phyloP scores from a whole-genome alignment of 1,140 invertebrate species.

The Stegodyphus dumicola region DNA sequence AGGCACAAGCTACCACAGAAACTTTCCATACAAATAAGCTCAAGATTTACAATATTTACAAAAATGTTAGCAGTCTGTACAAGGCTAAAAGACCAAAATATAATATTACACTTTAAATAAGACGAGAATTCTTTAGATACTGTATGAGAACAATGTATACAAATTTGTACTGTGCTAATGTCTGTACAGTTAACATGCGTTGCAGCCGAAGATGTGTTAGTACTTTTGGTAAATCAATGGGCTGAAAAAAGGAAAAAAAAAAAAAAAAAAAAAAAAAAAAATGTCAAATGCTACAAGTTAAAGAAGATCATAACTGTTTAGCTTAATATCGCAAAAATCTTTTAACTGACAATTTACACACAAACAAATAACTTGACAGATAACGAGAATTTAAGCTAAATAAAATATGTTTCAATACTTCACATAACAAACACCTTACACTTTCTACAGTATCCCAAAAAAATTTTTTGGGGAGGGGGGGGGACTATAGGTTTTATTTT shows the following conservation, averaged over 20 bases:
- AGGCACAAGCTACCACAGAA: not conserved
- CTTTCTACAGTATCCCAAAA: too few relatives aligned
- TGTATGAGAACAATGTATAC: conserved; percentile 86
- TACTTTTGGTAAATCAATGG: conserved; percentile 81
- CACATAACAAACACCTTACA: too few relatives aligned
- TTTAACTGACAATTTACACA: too few relatives aligned
- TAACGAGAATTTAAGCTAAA: too few relatives aligned
- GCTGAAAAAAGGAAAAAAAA: conserved; percentile 69
- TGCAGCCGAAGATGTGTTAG: conserved; percentile 82
- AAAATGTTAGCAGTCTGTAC: not conserved
- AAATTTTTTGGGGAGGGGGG: too few relatives aligned
- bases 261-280: not conserved
- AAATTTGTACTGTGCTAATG: conserved; percentile 88
- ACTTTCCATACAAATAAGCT: conserved; percentile 5
- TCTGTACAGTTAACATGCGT: conserved; percentile 86
- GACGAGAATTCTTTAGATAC: conserved; percentile 85
- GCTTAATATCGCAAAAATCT: too few relatives aligned
- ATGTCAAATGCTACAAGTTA: not conserved
- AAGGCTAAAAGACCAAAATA: not conserved
- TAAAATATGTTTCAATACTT: too few relatives aligned
- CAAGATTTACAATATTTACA: conserved; percentile 5
- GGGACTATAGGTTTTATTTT: too few relatives aligned
- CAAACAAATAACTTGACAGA: too few relatives aligned
- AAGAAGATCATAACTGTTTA: too few relatives aligned
- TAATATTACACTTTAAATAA: conserved; percentile 74